Conservation (phyloP, 2,797 vertebrate species). For the Anas bahamensis region DNA sequence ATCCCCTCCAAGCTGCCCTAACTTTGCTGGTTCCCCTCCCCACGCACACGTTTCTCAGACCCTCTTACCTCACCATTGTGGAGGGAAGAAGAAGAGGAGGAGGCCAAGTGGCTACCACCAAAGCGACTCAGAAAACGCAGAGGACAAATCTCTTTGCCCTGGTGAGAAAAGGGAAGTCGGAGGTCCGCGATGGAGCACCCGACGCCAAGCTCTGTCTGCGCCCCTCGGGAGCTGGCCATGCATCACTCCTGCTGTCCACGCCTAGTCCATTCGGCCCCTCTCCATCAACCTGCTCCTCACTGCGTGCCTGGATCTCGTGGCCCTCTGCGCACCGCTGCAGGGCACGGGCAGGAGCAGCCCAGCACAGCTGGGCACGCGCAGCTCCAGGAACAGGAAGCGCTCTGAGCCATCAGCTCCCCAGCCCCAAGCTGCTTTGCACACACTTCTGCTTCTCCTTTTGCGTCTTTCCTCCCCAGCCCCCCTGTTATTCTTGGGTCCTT, state of each 20-base stretch:
- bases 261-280: neutral
- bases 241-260: neutral
- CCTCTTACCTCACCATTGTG: conserved; percentile 72
- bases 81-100: neutral
- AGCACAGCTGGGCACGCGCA: neutral
- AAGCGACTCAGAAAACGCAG: neutral
- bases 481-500: neutral
- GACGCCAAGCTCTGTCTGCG: neutral
- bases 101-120: neutral
- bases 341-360: neutral
- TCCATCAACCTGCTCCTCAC: neutral
- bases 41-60: neutral
- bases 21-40: neutral
- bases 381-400: conserved; percentile 79
- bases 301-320: fast-evolving
- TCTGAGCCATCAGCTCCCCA: conserved; percentile 65
- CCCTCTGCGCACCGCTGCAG: neutral
- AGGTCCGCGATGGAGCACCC: neutral
- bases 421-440: conserved; percentile 76
- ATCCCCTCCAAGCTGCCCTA: neutral
- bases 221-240: conserved; percentile 44
- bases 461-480: neutral
- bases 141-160: neutral
- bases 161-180: conserved; percentile 39
- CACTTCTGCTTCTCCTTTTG: conserved; percentile 83